Evolutionary conservation across 2,797 vertebrate genomes (phyloP).

Genomic region (Xiphorhynchus erythropygius): DNA sequence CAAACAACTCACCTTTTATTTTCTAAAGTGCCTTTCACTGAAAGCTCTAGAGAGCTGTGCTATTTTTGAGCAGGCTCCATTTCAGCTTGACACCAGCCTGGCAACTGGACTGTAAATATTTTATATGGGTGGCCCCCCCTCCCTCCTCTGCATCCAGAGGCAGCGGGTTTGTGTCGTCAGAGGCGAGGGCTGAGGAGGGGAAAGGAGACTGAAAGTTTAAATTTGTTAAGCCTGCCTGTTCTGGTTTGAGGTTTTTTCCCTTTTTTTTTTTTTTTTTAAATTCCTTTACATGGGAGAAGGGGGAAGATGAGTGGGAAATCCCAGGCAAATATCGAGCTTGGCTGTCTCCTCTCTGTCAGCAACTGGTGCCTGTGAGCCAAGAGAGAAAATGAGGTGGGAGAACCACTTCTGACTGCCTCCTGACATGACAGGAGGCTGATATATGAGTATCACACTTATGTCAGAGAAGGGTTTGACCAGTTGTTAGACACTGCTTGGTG

Average conservation of each 20-base stretch:
- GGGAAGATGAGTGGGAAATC: conserved; percentile 5
- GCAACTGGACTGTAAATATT: conserved; percentile 87
- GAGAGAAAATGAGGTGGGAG: conserved; percentile 33
- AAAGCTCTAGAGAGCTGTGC: conserved; percentile 78
- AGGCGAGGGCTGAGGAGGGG: neutral
- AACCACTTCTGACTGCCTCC: conserved; percentile 8
- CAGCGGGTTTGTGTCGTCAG: neutral
- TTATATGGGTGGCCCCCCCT: conserved; percentile 77
- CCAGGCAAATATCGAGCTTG: neutral
- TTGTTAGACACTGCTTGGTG: neutral
- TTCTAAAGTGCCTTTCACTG: conserved; percentile 72
- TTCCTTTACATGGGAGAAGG: neutral
- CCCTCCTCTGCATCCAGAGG: conserved; percentile 8
- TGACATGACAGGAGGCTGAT: neutral
- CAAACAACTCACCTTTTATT: conserved; percentile 54
- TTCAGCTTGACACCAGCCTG: conserved; percentile 88
- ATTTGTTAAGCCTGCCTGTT: neutral
- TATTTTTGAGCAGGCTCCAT: conserved; percentile 89
- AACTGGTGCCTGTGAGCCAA: conserved; percentile 5
- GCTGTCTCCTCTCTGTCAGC: neutral
- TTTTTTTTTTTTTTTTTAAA: neutral
- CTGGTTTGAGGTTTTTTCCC: neutral
- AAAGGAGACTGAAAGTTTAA: neutral
- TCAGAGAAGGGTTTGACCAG: neutral
- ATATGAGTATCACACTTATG: neutral